Evolutionary conservation across 2,113 vertebrate genomes (phyloP), one percentile per base, ranked within the genome.

Genomic region (Lepus americanus): DNA sequence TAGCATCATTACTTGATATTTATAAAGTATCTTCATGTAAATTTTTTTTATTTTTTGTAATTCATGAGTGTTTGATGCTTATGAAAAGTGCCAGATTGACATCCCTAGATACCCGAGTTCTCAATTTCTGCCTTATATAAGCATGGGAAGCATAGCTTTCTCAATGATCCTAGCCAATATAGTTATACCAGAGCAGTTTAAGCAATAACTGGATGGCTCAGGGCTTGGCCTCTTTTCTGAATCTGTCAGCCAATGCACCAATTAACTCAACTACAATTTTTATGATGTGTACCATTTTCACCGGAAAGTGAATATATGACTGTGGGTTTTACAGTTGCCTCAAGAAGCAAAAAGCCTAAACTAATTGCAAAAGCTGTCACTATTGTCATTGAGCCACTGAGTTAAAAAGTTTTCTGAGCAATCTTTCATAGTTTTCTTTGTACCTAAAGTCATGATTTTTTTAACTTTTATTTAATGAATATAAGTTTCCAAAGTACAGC

Each of bases 341-440:
- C 89, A 89, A 97, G 95, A 95, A 96, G 89, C 69, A 87, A 95
- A 97, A 29, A 86, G 70, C n/a, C 84, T 84, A 95, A 92, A 95
- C 86, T 97, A 97, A 97, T 94, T 95, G 90, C 92, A 95, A 94
- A 97, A 95, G 49, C 95, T 97, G 97, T 92, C 95, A 91, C 74
- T 69, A 27, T 16, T 89, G 63, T 92, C 95, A 95, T 31, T 55
- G 92, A 96, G 74, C 53, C 82, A 89, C 22, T 80, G 88, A 86
- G 89, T 91, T 95, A 87, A 94, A 96, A 94, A 91, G 94, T 94
- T 96, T 95, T 94, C 90, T 74, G 6, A 96, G 25, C 10, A 53
- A 73, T 59, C 53, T 92, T 36, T 95, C 13, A 5, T 9, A 39
- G 27, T 91, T 90, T 86, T 22, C 63, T 90, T 76, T 92, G 14